Evolutionary conservation across 2,113 vertebrate genomes (phyloP).

Genomic region (Rhea pennata): DNA sequence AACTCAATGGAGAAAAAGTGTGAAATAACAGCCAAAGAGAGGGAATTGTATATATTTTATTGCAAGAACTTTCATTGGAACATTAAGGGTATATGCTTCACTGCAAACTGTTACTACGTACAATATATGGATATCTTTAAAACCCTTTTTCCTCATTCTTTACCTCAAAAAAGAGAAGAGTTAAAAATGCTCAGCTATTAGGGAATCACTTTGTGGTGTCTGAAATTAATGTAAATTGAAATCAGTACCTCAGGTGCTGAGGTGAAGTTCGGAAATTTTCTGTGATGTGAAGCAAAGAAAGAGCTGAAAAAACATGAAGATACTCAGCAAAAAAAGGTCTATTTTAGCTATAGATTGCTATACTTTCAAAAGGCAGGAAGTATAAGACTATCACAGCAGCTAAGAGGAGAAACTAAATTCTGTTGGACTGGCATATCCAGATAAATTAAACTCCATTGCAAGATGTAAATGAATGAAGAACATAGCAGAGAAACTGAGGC

Average conservation of each 20-base stretch:
- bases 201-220: not conserved
- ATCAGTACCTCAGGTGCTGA: not conserved
- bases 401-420: slow-evolving; percentile 19
- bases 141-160: slow-evolving; percentile 11
- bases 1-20: not conserved
- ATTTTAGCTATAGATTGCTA: not conserved
- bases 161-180: not conserved
- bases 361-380: slow-evolving; percentile 11
- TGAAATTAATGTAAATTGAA: slow-evolving; percentile 54
- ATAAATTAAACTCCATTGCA: not conserved
- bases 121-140: not conserved
- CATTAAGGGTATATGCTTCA: slow-evolving; percentile 7
- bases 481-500: not conserved
- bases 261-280: slow-evolving; percentile 30
- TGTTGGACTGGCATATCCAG: not conserved
- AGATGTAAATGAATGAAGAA: slow-evolving; percentile 12
- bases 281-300: not conserved
- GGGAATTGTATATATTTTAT: not conserved
- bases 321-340: not conserved
- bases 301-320: not conserved
- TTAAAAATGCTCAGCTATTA: not conserved
- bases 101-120: not conserved
- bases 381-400: not conserved
- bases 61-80: not conserved
- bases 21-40: slow-evolving; percentile 34